phyloP scores from a whole-genome alignment of 2,888 invertebrate genomes.

The Ennomos quercinarius region DNA sequence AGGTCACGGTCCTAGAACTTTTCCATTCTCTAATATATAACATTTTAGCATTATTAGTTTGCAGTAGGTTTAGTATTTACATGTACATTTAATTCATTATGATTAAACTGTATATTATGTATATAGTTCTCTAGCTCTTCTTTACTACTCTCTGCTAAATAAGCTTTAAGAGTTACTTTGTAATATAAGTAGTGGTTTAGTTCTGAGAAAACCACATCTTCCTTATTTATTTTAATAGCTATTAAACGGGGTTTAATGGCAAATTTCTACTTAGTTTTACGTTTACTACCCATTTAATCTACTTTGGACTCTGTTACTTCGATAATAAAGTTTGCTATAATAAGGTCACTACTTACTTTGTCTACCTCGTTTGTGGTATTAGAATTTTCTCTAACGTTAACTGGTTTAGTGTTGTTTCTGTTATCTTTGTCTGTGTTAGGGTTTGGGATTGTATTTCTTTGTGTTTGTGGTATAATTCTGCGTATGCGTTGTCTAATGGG shows the following conservation, averaged over 20 bases:
- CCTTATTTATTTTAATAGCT: slow-evolving; percentile 8
- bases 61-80: no score
- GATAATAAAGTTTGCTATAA: slow-evolving; percentile 8
- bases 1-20: no score
- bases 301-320: slow-evolving; percentile 5
- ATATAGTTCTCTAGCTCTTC: no score
- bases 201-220: slow-evolving; percentile 1
- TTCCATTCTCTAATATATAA: no score
- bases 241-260: slow-evolving; percentile 12
- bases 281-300: neutral
- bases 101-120: no score
- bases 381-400: slow-evolving; percentile 35
- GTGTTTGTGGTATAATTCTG: slow-evolving; percentile 57
- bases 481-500: slow-evolving; percentile 45
- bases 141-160: no score
- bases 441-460: slow-evolving; percentile 45
- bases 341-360: slow-evolving; percentile 53
- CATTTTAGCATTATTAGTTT: no score
- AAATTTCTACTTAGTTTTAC: slow-evolving; percentile 20
- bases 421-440: slow-evolving; percentile 47
- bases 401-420: slow-evolving; percentile 42
- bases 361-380: slow-evolving; percentile 40
- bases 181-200: no score
- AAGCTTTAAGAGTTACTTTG: no score
- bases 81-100: no score